These are phyloP conservation scores for Bolborhynchus lineola DNA, from an alignment of 2,113 vertebrate genomes.

Conservation along the genomic window DNA sequence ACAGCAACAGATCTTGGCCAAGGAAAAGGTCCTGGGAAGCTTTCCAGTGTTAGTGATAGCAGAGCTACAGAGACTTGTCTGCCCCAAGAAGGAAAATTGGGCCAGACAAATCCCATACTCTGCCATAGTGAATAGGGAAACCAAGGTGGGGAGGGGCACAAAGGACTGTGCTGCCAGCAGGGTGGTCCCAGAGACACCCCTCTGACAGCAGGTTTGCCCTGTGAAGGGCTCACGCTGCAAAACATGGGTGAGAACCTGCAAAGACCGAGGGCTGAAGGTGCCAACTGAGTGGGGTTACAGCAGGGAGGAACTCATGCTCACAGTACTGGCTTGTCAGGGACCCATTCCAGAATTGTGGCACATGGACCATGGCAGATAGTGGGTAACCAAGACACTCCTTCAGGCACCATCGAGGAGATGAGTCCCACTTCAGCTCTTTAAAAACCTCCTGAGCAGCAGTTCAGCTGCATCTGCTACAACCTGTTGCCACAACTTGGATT, in stretches of 20 bases:
- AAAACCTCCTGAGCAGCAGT: not conserved
- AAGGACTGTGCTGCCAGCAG: not conserved
- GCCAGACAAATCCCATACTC: not conserved
- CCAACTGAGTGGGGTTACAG: not conserved
- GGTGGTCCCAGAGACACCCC: not conserved
- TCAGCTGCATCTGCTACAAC: not conserved
- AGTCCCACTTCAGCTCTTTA: not conserved
- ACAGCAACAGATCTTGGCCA: not conserved
- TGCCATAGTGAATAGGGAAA: not conserved
- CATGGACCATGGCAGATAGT: accelerated
- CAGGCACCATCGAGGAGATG: not conserved
- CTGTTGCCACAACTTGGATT: not conserved
- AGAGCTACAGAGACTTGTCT: not conserved
- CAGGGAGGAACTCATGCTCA: not conserved
- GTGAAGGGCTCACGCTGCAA: not conserved
- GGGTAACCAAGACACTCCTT: not conserved
- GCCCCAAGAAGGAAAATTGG: not conserved
- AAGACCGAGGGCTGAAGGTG: accelerated
- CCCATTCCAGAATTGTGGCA: not conserved
- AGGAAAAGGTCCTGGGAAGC: not conserved
- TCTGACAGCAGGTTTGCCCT: not conserved
- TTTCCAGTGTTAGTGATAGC: not conserved
- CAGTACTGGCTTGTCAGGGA: not conserved
- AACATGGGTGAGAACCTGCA: not conserved
- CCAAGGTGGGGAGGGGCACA: not conserved